Evolutionary conservation across 2,797 vertebrate species (phyloP).

Genomic region (Myotis daubentonii): DNA sequence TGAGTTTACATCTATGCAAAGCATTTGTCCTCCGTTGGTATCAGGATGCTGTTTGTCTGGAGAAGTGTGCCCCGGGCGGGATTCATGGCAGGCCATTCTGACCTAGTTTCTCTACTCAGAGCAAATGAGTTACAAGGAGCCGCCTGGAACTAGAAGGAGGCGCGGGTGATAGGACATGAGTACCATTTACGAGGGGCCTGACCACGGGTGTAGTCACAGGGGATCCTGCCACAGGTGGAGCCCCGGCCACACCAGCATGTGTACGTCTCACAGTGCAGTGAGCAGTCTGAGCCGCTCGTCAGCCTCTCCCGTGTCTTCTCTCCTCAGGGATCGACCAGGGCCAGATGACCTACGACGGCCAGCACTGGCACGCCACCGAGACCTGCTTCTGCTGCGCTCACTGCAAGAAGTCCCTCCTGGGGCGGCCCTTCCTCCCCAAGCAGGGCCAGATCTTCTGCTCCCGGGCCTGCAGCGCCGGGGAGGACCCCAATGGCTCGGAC

Average conservation of each 20-base stretch:
- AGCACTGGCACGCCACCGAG: constrained; percentile 99
- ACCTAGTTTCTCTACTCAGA: not conserved
- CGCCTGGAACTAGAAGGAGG: not conserved
- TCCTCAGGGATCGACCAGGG: constrained; percentile 96
- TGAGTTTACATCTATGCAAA: not conserved
- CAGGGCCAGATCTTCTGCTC: constrained; percentile 99
- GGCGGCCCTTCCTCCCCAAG: constrained; percentile 97
- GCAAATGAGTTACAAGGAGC: not conserved
- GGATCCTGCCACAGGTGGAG: not conserved
- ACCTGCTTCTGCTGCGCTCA: constrained; percentile 97
- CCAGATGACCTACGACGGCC: constrained; percentile 98
- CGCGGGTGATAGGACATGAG: fast-evolving
- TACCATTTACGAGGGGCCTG: fast-evolving
- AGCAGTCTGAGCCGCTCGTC: not conserved
- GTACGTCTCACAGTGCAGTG: fast-evolving
- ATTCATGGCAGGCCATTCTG: not conserved
- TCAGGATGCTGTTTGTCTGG: not conserved
- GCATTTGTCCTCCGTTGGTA: not conserved
- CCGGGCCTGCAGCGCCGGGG: constrained; percentile 94
- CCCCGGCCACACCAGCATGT: not conserved
- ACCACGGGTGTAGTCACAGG: no score
- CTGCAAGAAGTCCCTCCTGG: constrained; percentile 97
- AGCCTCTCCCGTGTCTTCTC: constrained; percentile 10
- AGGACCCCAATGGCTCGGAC: constrained; percentile 96
- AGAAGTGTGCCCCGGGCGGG: not conserved